These are phyloP conservation scores for Halocaridina rubra DNA, from an alignment of 2,888 invertebrate species.

Conservation along the genomic window DNA sequence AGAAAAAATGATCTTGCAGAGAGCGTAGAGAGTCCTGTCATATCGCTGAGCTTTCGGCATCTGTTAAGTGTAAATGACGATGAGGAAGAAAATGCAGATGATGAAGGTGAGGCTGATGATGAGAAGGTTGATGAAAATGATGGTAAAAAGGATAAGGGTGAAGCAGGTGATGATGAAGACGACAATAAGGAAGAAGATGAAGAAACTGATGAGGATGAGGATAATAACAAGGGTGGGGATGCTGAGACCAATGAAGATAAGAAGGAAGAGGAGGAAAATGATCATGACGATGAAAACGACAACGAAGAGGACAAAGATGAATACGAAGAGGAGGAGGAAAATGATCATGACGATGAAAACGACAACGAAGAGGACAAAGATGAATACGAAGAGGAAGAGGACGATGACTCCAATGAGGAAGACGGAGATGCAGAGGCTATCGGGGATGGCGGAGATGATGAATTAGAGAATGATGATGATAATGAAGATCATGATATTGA, in stretches of 20 bases:
- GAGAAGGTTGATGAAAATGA: background rate
- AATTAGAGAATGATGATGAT: background rate
- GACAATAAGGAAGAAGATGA: background rate
- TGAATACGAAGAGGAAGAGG: background rate
- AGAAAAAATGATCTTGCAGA: conserved; percentile 47
- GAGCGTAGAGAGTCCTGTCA: conserved; percentile 57
- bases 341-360: background rate
- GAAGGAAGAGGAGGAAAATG: background rate
- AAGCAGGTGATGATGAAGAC: background rate
- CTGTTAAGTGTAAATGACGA: conserved; percentile 62
- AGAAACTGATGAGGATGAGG: background rate
- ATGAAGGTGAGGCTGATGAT: background rate
- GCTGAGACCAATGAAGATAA: background rate
- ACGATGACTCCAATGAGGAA: background rate
- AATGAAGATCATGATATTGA: background rate
- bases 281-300: background rate
- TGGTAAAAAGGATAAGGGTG: conserved; percentile 7
- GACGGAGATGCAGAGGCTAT: background rate
- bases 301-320: conserved; percentile 2
- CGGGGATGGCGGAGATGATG: background rate
- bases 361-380: background rate
- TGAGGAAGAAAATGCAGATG: background rate
- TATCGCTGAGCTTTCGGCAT: conserved; percentile 43
- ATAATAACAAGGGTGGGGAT: background rate
- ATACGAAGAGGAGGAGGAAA: background rate